Conservation (phyloP, 2,888 invertebrate genomes). For the Melanostoma scalare region DNA sequence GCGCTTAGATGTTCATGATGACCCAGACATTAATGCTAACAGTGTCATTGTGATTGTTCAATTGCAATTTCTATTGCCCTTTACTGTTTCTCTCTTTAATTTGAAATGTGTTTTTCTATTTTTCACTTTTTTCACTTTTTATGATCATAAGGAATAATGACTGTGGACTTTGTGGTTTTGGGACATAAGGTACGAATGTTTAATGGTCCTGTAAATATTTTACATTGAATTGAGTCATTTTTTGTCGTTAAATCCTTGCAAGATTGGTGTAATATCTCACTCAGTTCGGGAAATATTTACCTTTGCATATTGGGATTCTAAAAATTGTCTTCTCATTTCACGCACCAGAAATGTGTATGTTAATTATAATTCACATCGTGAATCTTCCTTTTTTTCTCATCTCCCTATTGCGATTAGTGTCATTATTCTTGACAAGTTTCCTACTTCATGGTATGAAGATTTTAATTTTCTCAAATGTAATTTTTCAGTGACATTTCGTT, state of each 20-base stretch:
- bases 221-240: too few relatives aligned
- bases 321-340: conserved; percentile 57
- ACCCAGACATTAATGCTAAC: conserved; percentile 25
- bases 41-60: conserved; percentile 13
- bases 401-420: conserved; percentile 15
- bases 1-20: conserved; percentile 34
- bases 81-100: conserved; percentile 1
- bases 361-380: conserved; percentile 35
- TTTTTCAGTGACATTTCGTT: conserved; percentile 68
- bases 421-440: conserved; percentile 54
- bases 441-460: conserved; percentile 43
- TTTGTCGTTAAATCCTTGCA: too few relatives aligned
- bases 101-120: not conserved
- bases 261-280: too few relatives aligned
- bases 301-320: not conserved
- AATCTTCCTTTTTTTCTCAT: not conserved
- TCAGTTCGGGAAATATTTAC: too few relatives aligned
- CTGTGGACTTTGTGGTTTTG: too few relatives aligned
- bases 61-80: conserved; percentile 2
- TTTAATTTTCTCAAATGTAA: conserved; percentile 65
- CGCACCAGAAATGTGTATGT: conserved; percentile 20
- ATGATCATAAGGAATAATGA: too few relatives aligned
- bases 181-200: too few relatives aligned
- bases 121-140: too few relatives aligned
- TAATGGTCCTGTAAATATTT: too few relatives aligned